Evolutionary conservation across 2,113 vertebrate species (phyloP), one percentile per base, ranked within the genome.

Genomic region (Phycodurus eques): DNA sequence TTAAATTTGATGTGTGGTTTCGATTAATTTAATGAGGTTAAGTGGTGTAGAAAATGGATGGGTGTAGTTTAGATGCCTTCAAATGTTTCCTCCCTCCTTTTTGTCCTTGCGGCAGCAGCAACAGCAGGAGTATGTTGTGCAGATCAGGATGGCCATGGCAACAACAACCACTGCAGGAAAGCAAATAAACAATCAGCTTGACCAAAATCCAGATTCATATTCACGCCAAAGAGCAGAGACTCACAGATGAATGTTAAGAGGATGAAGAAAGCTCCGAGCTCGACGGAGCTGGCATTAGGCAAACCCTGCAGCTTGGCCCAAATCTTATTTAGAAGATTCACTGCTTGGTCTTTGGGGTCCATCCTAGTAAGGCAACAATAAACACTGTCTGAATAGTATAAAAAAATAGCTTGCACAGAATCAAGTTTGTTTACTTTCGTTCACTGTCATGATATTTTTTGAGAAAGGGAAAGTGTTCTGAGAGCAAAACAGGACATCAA

Each of bases 161-260:
- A 91, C 44, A 54, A 92, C 80, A n/a, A 86, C 17, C 72, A 89
- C 92, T 93, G 86, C 12, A 35, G 31, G 20, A 70, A 44, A 46
- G 53, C 33, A 83, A 51, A 56, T 14, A 46, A 62, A 56, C 57
- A 69, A 47, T 6, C 1, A 67, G 2, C 31, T 12, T 20, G 17
- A 9, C 22, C 17, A 20, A 1, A 33, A 15, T 10, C 3, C 1
- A 63, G 9, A 20, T 27, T n/a, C 46, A 3, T 0, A 12, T 19
- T 15, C 13, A 27, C 0, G 17, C 13, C 11, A 39, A 19, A 42
- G 10, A 54, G 20, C 0, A 8, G 35, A 66, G 46, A 92, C 96
- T 95, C 90, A 97, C 97, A 87, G 19, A 95, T 94, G 82, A 98
- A 99, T 46, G 93, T 88, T 49, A 97, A 44, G 60, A 98, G 82